Evolutionary conservation across 2,888 invertebrate genomes (phyloP), one percentile per base, ranked within the genome.

Genomic region (Omphaloscelis lunosa): DNA sequence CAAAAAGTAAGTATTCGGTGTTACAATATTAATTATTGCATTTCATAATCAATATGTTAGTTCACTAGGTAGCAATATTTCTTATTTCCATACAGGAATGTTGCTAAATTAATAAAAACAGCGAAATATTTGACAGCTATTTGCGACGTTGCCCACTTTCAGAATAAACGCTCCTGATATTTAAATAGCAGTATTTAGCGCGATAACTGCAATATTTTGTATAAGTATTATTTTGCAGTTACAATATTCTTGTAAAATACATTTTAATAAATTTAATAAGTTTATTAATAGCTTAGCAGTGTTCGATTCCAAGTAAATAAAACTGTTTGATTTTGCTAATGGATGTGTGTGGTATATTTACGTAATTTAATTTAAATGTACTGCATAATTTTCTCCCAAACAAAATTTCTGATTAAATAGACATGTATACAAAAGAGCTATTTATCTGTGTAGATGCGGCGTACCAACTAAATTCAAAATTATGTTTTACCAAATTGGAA

Each of bases 401-500:
- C n/a, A 48, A n/a, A 39, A 17, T n/a, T 4, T 27, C 27, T 29
- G 41, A 48, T 51, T 77, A 15, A 70, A 70, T 58, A 58, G 27
- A 51, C 56, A 2, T n/a, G n/a, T 7, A 77, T 2, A 48, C 69
- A 59, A 58, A n/a, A 17, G 12, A 27, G 4, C 4, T 20, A 48
- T 29, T 48, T 20, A 56, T 48, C 23, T 79, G 11, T 29, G 15
- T n/a, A 23, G 6, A 3, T n/a, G n/a, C 4, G 20, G n/a, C 4
- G 11, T 58, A 58, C n/a, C 6, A 17, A 56, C 17, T 34, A 51
- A 65, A 66, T 58, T 73, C 34, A 53, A 59, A 56, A 53, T 61
- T 3, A 73, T 53, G 34, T n/a, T 74, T n/a, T 29, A n/a, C n/a
- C 7, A 15, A 53, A 34, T 51, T 65, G 17, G 34, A 59, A 65